These are phyloP conservation scores for Drosophila murphyi DNA, from an alignment of 1,140 invertebrate species.

Conservation along the genomic window DNA sequence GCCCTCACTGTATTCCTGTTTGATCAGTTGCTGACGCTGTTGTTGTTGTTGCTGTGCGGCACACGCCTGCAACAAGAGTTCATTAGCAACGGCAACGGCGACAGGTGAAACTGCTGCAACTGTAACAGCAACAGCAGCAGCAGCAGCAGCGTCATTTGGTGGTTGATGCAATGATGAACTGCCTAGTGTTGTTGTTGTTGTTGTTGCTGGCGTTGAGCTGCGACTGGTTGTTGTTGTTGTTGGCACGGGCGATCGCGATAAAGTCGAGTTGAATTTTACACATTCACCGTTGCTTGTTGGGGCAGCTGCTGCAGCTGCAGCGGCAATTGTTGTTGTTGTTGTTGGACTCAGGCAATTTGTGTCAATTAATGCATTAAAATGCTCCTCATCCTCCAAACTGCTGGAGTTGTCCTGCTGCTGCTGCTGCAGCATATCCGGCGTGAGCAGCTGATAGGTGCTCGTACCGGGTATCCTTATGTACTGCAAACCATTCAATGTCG, in stretches of 20 bases:
- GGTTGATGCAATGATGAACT: constrained; percentile 66
- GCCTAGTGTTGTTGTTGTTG: constrained; percentile 34
- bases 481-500: constrained; percentile 84
- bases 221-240: constrained; percentile 43
- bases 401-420: constrained; percentile 12
- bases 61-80: constrained; percentile 76
- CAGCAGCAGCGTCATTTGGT: constrained; percentile 16
- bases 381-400: constrained; percentile 59
- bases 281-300: constrained; percentile 61
- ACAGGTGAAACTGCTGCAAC: constrained; percentile 70
- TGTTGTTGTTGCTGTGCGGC: constrained; percentile 59
- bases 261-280: constrained; percentile 52
- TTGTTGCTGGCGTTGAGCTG: constrained; percentile 37
- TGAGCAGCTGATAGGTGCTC: constrained; percentile 85
- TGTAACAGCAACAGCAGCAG: neutral
- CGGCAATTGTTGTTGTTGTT: constrained; percentile 16
- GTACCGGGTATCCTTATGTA: constrained; percentile 84
- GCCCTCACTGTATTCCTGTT: constrained; percentile 71
- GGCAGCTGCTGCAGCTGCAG: constrained; percentile 63
- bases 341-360: constrained; percentile 58
- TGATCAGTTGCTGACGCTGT: constrained; percentile 64
- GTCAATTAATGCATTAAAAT: constrained; percentile 70
- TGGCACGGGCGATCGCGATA: constrained; percentile 76
- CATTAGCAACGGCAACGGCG: constrained; percentile 58
- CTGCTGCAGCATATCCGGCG: constrained; percentile 77